These are phyloP conservation scores for Dicyrtomina minuta DNA, from an alignment of 2,888 invertebrate genomes.

Conservation along the genomic window DNA sequence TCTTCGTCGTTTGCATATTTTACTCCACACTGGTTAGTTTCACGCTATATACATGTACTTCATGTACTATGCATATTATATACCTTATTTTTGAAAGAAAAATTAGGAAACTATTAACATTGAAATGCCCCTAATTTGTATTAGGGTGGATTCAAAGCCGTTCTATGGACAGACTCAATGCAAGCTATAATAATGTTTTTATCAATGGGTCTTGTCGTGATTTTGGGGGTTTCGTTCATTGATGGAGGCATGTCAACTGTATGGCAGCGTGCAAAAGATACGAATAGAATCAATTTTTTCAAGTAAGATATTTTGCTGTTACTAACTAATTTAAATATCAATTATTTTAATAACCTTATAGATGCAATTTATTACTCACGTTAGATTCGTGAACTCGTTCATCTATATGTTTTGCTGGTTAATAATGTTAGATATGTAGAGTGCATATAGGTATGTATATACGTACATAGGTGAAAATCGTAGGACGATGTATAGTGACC, in stretches of 20 bases:
- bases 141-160: constrained; percentile 42
- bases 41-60: background rate
- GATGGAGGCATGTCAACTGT: constrained; percentile 44
- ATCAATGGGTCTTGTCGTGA: constrained; percentile 40
- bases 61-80: no score
- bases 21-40: constrained; percentile 49
- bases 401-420: background rate
- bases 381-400: no score
- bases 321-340: no score
- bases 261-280: constrained; percentile 40
- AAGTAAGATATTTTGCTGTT: constrained; percentile 37
- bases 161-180: constrained; percentile 45
- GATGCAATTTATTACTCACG: no score
- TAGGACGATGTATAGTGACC: no score
- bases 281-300: constrained; percentile 43
- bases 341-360: no score
- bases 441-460: no score
- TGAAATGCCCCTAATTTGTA: background rate
- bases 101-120: background rate
- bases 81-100: background rate
- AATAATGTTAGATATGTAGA: no score
- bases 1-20: constrained; percentile 52
- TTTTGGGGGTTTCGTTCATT: constrained; percentile 40
- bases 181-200: constrained; percentile 46
- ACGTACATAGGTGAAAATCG: no score